These are phyloP conservation scores for Acleris sparsana DNA, from an alignment of 2,888 invertebrate genomes.

Conservation along the genomic window DNA sequence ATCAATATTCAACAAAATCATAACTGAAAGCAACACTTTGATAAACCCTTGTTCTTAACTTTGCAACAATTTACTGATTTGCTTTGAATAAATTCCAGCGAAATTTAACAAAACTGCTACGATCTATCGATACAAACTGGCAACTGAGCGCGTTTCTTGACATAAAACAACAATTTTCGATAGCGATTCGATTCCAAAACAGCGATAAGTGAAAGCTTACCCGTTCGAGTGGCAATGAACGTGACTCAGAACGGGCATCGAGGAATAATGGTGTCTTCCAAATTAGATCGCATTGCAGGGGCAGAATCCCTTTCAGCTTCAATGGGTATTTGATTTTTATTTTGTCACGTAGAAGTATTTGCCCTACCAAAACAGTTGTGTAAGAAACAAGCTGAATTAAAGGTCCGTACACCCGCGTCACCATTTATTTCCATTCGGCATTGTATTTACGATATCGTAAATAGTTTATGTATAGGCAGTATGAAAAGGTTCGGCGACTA, in stretches of 20 bases:
- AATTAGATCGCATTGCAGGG: conserved; percentile 59
- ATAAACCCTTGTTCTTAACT: conserved; percentile 2
- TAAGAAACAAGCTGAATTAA: too few relatives aligned
- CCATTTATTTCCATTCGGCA: neutral
- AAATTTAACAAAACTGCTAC: conserved; percentile 33
- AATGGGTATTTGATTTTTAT: conserved; percentile 54
- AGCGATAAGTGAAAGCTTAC: conserved; percentile 53
- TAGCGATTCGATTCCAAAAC: conserved; percentile 51
- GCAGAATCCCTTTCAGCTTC: conserved; percentile 49
- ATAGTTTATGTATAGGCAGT: too few relatives aligned
- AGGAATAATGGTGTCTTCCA: conserved; percentile 58
- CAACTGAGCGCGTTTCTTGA: conserved; percentile 45
- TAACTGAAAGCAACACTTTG: neutral
- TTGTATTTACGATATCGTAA: neutral
- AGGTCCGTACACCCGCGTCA: too few relatives aligned
- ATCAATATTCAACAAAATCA: too few relatives aligned
- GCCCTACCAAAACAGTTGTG: too few relatives aligned
- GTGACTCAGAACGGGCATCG: conserved; percentile 54
- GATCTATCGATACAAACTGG: conserved; percentile 44
- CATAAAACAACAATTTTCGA: conserved; percentile 47
- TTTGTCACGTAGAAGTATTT: conserved; percentile 46
- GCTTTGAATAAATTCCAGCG: conserved; percentile 22
- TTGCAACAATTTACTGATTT: conserved; percentile 10
- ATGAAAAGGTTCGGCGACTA: too few relatives aligned
- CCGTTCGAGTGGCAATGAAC: conserved; percentile 54